These are phyloP conservation scores for Hormaphis cornu DNA, from an alignment of 1,140 invertebrate species.

Conservation along the genomic window DNA sequence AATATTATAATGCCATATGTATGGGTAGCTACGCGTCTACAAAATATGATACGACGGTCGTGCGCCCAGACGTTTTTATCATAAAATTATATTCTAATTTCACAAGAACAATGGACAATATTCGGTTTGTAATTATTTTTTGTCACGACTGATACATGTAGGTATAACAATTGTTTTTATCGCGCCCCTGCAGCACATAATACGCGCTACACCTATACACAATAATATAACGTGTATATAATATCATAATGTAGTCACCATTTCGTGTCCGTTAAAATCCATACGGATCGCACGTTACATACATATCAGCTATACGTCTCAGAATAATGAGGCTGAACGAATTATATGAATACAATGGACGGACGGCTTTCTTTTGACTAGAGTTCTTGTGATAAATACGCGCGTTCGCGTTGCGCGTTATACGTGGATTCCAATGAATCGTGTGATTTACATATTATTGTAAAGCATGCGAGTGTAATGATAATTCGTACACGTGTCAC, in stretches of 20 bases:
- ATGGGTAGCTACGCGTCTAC: too few relatives aligned
- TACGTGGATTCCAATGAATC: too few relatives aligned
- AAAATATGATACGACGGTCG: neutral
- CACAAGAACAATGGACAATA: constrained; percentile 16
- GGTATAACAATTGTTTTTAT: too few relatives aligned
- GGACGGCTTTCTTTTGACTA: neutral
- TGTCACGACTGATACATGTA: constrained; percentile 18
- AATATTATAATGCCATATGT: neutral
- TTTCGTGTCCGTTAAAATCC: neutral
- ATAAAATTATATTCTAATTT: constrained; percentile 21
- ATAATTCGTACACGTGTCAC: too few relatives aligned
- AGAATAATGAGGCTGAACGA: constrained; percentile 16
- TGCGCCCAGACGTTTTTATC: constrained; percentile 12
- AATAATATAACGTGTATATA: too few relatives aligned
- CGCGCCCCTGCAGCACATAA: neutral
- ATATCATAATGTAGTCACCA: too few relatives aligned
- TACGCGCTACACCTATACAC: neutral
- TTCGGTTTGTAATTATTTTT: constrained; percentile 7
- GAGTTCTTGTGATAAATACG: neutral
- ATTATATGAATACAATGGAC: constrained; percentile 24
- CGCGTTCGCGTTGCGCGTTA: neutral
- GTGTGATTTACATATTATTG: too few relatives aligned
- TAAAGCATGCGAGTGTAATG: too few relatives aligned
- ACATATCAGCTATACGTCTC: neutral
- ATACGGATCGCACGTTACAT: neutral